Evolutionary conservation across 2,113 vertebrate genomes (phyloP), one percentile per base, ranked within the genome.

Genomic region (Isichthys henryi): DNA sequence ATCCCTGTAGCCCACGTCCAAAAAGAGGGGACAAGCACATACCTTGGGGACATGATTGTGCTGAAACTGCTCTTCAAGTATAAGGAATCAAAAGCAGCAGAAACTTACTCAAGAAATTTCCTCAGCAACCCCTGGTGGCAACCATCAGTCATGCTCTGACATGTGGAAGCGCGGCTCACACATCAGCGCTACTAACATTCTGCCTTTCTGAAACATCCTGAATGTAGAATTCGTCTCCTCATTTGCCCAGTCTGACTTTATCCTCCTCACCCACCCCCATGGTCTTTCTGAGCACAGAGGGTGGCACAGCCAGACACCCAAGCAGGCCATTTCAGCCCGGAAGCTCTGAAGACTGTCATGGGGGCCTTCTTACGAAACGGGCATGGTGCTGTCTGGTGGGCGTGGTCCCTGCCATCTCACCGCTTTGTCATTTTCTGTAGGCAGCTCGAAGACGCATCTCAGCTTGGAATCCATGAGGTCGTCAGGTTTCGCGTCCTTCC

Each of bases 391-490:
- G 39, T 7, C 80, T 19, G 31, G 11, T 46, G 43, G 17, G 43
- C 9, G 3, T 3, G 11, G 58, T 27, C 62, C n/a, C 62, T 62
- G n/a, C 1, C 84, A 27, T 48, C 98, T 98, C 96, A 99, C 98
- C 97, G 97, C 93, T 95, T 99, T 99, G 95, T 99, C 97, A 88
- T 98, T 99, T 96, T 99, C 98, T 6, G 96, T 97, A 92, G 98
- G 98, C 96, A 99, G 95, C 95, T 99, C 98, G 91, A 99, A 99
- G 91, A 99, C 97, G 53, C 98, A 99, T 98, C 98, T 97, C 95
- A 99, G 96, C 94, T 99, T 99, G 95, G 98, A 99, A 94, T 99
- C 98, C 98, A 99, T 99, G 93, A 99, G 96, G 92, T 99, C 98
- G 92, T 99, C 98, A 2, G 98, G 97, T 95, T 98, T 99, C 39